Conservation (phyloP, 2,113 vertebrate species). For the Ailuropoda melanoleuca region DNA sequence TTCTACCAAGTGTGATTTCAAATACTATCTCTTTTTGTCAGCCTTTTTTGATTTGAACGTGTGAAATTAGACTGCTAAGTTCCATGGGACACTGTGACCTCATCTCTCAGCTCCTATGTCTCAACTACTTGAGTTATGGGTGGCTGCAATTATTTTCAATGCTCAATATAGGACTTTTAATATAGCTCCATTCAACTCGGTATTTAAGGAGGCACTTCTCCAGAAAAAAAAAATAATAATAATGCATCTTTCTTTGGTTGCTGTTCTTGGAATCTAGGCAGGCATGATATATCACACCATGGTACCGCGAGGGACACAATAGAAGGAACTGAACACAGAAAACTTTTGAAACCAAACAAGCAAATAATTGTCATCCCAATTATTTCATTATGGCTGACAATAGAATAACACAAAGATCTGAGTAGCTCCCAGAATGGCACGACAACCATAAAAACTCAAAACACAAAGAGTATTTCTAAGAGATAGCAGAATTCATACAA, state of each 20-base stretch:
- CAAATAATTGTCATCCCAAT: constrained; percentile 73
- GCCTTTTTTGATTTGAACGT: neutral
- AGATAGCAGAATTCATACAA: constrained; percentile 25
- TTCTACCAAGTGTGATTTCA: neutral
- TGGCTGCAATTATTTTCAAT: neutral
- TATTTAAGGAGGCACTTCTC: neutral
- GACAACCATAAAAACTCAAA: constrained; percentile 31
- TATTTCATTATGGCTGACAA: constrained; percentile 74
- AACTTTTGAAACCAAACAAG: constrained; percentile 72
- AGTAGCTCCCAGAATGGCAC: constrained; percentile 31
- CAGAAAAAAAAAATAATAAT: neutral
- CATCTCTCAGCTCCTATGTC: neutral
- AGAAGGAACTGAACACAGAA: constrained; percentile 57
- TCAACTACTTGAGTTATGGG: neutral
- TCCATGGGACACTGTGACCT: neutral
- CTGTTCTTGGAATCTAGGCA: constrained; percentile 6
- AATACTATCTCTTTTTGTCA: neutral
- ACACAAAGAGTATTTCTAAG: constrained; percentile 55
- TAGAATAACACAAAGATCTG: constrained; percentile 55
- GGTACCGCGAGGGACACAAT: constrained; percentile 58
- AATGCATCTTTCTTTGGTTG: neutral
- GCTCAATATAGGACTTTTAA: neutral
- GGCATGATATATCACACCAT: constrained; percentile 32
- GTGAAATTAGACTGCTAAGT: neutral
- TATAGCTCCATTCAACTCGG: neutral